A percentile compares a stretch with the other conserved stretches of the same genome.
Conservation (phyloP, 2,113 vertebrate species). For the Anarhynchus alexandrinus region DNA sequence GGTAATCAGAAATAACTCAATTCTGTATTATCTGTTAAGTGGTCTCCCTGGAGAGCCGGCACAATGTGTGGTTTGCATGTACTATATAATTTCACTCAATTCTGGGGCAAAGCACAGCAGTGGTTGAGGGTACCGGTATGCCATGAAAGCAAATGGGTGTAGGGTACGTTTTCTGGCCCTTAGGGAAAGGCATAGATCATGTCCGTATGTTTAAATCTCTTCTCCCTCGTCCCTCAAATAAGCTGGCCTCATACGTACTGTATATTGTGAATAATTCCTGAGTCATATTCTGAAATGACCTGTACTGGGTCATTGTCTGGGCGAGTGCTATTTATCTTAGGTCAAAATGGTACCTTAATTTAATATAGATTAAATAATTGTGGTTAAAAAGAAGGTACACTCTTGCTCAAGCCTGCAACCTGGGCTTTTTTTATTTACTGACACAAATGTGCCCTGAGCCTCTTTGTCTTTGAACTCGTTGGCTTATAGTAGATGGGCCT, state of each 20-base stretch:
- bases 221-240: neutral
- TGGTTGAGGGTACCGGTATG: neutral
- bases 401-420: neutral
- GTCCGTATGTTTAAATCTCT: neutral
- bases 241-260: neutral
- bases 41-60: neutral
- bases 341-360: neutral
- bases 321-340: neutral
- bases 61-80: neutral
- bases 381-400: neutral
- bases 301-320: neutral
- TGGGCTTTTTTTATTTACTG: neutral
- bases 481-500: neutral
- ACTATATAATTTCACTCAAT: neutral
- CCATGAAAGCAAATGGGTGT: neutral
- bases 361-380: neutral
- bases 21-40: neutral
- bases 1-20: neutral
- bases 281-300: too few relatives aligned
- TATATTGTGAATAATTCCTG: neutral
- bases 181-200: neutral
- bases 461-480: neutral
- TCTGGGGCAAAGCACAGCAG: neutral
- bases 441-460: neutral
- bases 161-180: neutral